A percentile compares a stretch with the other conserved stretches of the same genome.
Conservation (phyloP, 2,888 invertebrate species). For the Subacronicta megacephala region DNA sequence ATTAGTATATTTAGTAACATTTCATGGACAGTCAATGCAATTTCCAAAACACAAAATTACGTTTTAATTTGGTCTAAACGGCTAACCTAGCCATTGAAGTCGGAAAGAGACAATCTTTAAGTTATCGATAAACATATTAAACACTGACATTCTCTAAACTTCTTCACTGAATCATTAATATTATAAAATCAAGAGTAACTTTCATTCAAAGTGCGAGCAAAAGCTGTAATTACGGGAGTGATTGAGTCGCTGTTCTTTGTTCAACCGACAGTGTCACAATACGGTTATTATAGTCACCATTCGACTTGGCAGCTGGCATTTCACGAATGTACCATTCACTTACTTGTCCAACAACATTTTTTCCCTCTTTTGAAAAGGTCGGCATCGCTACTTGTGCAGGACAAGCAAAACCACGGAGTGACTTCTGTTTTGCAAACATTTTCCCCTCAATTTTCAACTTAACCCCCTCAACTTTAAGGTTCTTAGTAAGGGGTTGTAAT, state of each 20-base stretch:
- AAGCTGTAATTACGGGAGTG: constrained; percentile 46
- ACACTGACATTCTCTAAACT: neutral
- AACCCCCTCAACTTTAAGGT: neutral
- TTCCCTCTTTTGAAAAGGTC: constrained; percentile 76
- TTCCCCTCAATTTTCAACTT: constrained; percentile 12
- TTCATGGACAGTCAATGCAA: no score
- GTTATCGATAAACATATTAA: no score
- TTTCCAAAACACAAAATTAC: no score
- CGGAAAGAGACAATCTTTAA: no score
- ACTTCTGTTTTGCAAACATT: neutral
- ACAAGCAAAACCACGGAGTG: constrained; percentile 36
- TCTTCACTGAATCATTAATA: constrained; percentile 7
- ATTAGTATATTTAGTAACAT: no score
- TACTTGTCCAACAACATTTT: constrained; percentile 68
- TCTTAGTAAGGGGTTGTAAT: neutral
- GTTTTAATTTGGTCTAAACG: no score
- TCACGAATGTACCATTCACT: constrained; percentile 68
- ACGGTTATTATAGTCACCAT: constrained; percentile 60
- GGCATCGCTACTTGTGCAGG: constrained; percentile 62
- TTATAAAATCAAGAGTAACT: constrained; percentile 28
- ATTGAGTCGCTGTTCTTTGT: constrained; percentile 54
- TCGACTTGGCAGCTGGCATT: constrained; percentile 75
- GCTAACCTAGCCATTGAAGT: no score
- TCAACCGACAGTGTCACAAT: constrained; percentile 62
- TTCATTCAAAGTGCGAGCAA: constrained; percentile 8